These are phyloP conservation scores for Cavia porcellus DNA, from an alignment of 2,113 vertebrate species.

Conservation along the genomic window DNA sequence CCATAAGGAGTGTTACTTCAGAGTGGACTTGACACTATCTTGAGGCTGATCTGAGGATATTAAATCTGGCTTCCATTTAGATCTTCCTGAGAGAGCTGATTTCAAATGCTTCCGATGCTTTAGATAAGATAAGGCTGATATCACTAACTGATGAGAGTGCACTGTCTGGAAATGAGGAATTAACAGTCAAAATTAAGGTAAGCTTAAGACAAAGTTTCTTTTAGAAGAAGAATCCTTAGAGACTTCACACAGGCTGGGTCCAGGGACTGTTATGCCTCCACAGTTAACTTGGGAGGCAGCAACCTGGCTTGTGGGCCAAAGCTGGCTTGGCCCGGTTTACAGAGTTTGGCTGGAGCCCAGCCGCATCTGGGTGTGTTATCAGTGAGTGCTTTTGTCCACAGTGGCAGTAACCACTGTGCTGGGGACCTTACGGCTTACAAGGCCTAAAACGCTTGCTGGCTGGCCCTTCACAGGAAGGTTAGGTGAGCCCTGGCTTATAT, in stretches of 20 bases:
- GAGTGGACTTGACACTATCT: neutral
- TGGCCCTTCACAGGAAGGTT: conserved; percentile 25
- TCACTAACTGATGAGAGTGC: conserved; percentile 94
- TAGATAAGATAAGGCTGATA: conserved; percentile 96
- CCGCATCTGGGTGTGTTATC: neutral
- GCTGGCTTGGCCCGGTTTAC: neutral
- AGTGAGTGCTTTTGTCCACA: neutral
- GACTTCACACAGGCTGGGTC: neutral
- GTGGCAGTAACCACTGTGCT: neutral
- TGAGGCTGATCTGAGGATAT: conserved; percentile 20
- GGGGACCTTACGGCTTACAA: neutral
- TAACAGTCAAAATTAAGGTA: conserved; percentile 97
- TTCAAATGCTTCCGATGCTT: conserved; percentile 96
- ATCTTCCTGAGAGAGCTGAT: conserved; percentile 97
- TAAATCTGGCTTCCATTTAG: conserved; percentile 85
- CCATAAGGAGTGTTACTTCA: neutral
- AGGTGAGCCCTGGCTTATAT: neutral
- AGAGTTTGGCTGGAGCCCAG: conserved; percentile 9
- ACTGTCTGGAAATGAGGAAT: conserved; percentile 93
- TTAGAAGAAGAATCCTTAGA: neutral
- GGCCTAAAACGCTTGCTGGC: conserved; percentile 42
- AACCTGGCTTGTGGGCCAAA: neutral
- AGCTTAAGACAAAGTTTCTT: conserved; percentile 27
- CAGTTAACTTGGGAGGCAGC: neutral
- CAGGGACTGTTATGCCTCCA: neutral